Evolutionary conservation across 2,113 vertebrate genomes (phyloP), one percentile per base, ranked within the genome.

Genomic region (Xyrauchen texanus): DNA sequence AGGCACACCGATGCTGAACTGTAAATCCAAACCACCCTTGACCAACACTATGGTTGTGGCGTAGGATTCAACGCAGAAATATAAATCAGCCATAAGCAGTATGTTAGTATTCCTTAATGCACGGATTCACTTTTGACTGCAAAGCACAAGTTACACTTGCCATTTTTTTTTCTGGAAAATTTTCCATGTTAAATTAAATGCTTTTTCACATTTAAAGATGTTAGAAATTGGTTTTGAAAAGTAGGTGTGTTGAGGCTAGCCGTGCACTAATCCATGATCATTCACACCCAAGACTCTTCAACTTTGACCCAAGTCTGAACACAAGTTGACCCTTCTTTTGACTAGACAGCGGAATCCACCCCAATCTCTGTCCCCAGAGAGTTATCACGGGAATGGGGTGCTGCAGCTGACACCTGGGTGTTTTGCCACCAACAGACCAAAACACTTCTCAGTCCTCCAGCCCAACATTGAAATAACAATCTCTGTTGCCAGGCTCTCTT

Each of bases 361-460:
- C 58, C 52, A 51, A 21, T n/a, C 11, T 44, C 8, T 6, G 21
- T 7, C 16, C 49, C 51, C 51, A 53, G 8, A 53, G 44, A 46
- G 44, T 6, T 52, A 34, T 76, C 74, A 45, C 6, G 74, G 62
- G 74, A 55, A 34, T 8, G 13, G 16, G 49, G 74, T 76, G 74
- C 62, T 45, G 21, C 74, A 76, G 62, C 62, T 66, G 74, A 65
- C 74, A 76, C 74, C 74, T 76, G 74, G 16, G 0, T 55, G 49
- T 76, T 76, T 65, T 64, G 21, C 47, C 51, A 66, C 61, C 47
- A 65, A 42, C 62, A 15, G 61, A 57, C 11, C 16, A 57, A 55
- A 71, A 71, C 12, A 51, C 60, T 75, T 51, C 57, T 63, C 12
- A 53, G 61, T 53, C 49, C 0, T 45, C 21, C 34, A 44, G 61